phyloP scores from a whole-genome alignment of 2,888 invertebrate species.

The Argyresthia goedartella region DNA sequence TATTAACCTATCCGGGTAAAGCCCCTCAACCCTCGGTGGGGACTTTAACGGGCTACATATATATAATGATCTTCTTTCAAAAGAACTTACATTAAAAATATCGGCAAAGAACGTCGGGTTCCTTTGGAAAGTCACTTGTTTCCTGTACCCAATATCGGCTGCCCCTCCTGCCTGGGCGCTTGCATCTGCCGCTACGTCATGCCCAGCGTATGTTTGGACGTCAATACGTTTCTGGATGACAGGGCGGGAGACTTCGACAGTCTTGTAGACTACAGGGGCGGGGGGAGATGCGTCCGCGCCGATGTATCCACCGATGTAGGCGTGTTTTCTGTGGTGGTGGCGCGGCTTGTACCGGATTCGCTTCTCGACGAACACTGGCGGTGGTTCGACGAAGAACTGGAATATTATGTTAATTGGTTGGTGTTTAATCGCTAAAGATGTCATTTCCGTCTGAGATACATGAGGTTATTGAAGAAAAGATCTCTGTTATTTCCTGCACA shows the following conservation, averaged over 20 bases:
- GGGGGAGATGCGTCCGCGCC: slow-evolving; percentile 26
- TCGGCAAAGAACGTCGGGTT: slow-evolving; percentile 69
- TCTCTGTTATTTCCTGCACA: neutral
- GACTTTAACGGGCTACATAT: no score
- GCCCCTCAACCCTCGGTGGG: no score
- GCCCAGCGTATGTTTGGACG: slow-evolving; percentile 10
- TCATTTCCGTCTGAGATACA: neutral
- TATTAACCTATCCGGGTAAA: no score
- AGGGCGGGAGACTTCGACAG: slow-evolving; percentile 21
- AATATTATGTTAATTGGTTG: neutral
- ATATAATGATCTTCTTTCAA: no score
- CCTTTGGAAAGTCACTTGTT: slow-evolving; percentile 33
- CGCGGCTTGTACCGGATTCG: slow-evolving; percentile 40
- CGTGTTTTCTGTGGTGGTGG: slow-evolving; percentile 39
- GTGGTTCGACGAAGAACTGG: neutral
- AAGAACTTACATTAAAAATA: slow-evolving; percentile 73
- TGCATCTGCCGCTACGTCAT: slow-evolving; percentile 18
- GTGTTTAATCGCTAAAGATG: slow-evolving; percentile 5
- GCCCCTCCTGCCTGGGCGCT: slow-evolving; percentile 15
- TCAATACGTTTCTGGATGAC: slow-evolving; percentile 43
- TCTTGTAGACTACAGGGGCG: slow-evolving; percentile 16
- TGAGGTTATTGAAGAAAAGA: neutral
- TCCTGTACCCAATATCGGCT: slow-evolving; percentile 30
- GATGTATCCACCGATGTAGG: slow-evolving; percentile 41
- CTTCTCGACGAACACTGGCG: slow-evolving; percentile 33